Conservation (phyloP, 2,888 invertebrate genomes). For the Cybosia mesomella region DNA sequence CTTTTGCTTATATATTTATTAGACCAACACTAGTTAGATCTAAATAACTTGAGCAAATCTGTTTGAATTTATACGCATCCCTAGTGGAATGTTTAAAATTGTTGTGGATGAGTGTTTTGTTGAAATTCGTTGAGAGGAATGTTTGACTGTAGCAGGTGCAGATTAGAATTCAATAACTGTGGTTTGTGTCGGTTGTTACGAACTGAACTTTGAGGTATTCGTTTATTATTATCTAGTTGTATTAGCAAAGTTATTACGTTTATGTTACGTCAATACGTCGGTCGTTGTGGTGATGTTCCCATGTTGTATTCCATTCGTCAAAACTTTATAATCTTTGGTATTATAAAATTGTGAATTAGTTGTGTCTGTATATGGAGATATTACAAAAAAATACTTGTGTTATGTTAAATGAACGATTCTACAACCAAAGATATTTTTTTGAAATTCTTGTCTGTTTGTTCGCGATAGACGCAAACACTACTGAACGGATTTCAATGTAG, state of each 20-base stretch:
- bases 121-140: conserved; percentile 19
- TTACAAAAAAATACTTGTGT: too few relatives aligned
- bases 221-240: conserved; percentile 8
- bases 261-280: too few relatives aligned
- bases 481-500: too few relatives aligned
- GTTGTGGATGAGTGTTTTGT: conserved; percentile 8
- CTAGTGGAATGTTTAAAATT: conserved; percentile 14
- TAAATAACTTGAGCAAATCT: background rate
- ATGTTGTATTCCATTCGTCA: background rate
- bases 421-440: too few relatives aligned
- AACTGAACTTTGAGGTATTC: conserved; percentile 2
- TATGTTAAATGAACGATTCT: too few relatives aligned
- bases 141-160: conserved; percentile 15
- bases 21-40: background rate
- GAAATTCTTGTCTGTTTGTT: too few relatives aligned
- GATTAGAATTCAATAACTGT: conserved; percentile 18
- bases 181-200: conserved; percentile 12
- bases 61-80: conserved; percentile 6
- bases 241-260: background rate
- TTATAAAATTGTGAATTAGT: too few relatives aligned
- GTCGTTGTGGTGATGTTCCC: background rate
- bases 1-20: too few relatives aligned
- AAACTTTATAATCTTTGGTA: background rate
- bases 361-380: too few relatives aligned
- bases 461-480: too few relatives aligned